Percentiles rank a stretch among this genome's conserved stretches.
Conservation (phyloP, 1,140 invertebrate genomes). For the Heliconius hewitsoni region DNA sequence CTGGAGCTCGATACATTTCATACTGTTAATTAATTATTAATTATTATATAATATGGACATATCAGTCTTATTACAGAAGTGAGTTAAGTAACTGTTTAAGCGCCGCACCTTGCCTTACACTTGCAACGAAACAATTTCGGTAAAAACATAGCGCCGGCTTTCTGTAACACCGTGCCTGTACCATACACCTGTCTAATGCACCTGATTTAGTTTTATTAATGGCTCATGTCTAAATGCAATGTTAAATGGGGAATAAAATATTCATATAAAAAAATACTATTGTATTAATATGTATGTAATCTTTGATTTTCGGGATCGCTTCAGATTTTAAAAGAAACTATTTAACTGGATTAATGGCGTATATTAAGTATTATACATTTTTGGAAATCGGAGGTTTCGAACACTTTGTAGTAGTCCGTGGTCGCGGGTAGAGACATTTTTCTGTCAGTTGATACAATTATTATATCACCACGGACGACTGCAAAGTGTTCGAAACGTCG, state of each 20-base stretch:
- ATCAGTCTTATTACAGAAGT: background rate
- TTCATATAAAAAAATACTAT: background rate
- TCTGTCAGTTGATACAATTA: too few species aligned
- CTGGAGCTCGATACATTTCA: background rate
- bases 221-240: background rate
- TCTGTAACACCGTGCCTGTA: background rate
- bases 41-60: background rate
- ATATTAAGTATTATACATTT: too few species aligned
- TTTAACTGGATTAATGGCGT: too few species aligned
- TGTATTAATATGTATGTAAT: background rate
- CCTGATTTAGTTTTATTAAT: background rate
- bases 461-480: too few species aligned
- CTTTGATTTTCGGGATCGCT: too few species aligned
- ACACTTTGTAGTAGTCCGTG: too few species aligned
- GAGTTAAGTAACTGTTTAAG: background rate
- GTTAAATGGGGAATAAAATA: background rate
- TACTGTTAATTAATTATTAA: background rate
- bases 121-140: background rate
- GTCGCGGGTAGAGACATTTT: too few species aligned
- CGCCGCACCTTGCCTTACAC: background rate
- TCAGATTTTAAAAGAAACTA: too few species aligned
- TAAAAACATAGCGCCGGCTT: constrained; percentile 1
- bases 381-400: too few species aligned
- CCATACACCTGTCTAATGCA: background rate
- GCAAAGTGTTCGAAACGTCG: too few species aligned